Evolutionary conservation across 1,140 invertebrate species (phyloP).

Genomic region (Heliconius melpomene): DNA sequence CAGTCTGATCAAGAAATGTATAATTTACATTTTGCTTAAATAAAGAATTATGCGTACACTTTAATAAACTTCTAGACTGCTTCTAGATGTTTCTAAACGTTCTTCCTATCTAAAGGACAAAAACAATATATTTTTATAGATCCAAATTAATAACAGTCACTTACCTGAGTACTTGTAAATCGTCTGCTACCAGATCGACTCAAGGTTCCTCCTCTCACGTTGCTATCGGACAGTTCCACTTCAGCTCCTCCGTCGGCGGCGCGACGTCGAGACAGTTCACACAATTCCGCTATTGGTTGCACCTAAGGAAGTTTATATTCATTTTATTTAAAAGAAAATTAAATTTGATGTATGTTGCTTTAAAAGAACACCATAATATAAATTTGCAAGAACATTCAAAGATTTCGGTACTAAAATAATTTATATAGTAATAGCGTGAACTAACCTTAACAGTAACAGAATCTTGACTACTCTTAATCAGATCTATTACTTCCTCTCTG

Average conservation of each 20-base stretch:
- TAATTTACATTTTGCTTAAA: background rate
- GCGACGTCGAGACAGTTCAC: slow-evolving; percentile 90
- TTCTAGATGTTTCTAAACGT: background rate
- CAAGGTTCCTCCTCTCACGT: slow-evolving; percentile 88
- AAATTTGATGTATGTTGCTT: too few relatives aligned
- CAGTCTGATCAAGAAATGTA: too few relatives aligned
- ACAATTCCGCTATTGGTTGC: slow-evolving; percentile 92
- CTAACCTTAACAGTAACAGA: slow-evolving; percentile 92
- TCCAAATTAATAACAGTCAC: slow-evolving; percentile 31
- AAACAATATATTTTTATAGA: too few relatives aligned
- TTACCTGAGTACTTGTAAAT: slow-evolving; percentile 86
- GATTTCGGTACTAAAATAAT: background rate
- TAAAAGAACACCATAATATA: too few relatives aligned
- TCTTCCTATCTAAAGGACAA: too few relatives aligned
- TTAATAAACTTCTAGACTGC: background rate
- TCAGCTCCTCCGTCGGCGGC: slow-evolving; percentile 84
- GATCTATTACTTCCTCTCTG: slow-evolving; percentile 95
- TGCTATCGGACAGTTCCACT: slow-evolving; percentile 86
- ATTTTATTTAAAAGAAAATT: background rate
- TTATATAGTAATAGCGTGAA: slow-evolving; percentile 3
- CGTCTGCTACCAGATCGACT: slow-evolving; percentile 88
- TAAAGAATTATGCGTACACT: too few relatives aligned
- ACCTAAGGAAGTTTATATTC: slow-evolving; percentile 80
- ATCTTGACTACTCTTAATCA: slow-evolving; percentile 93
- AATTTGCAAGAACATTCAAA: too few relatives aligned